Evolutionary conservation across 92 coral and sea anemone species (phyloP).

Genomic region (Porites divaricata): DNA sequence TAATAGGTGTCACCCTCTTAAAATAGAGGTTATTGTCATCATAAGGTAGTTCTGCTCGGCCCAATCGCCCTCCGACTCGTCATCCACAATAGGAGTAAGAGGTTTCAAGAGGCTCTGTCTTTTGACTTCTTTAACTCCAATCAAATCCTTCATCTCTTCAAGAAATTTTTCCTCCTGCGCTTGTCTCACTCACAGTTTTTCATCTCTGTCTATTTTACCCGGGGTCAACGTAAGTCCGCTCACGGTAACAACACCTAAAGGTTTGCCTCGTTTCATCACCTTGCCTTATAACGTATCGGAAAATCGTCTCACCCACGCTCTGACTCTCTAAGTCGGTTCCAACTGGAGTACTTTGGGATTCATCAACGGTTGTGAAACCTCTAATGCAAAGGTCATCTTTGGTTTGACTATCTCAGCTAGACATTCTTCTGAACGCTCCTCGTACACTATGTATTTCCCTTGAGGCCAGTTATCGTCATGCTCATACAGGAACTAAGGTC

Average conservation of each 20-base stretch:
- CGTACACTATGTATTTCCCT: neutral
- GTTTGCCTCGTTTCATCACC: no score
- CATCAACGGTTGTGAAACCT: neutral
- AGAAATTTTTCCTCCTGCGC: slow-evolving; percentile 39
- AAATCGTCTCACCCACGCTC: slow-evolving; percentile 26
- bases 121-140: no score
- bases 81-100: slow-evolving; percentile 16
- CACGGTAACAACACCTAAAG: no score
- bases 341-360: slow-evolving; percentile 32
- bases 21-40: no score
- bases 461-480: slow-evolving; percentile 50
- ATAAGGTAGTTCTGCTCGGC: slow-evolving; percentile 18
- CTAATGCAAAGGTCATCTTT: neutral
- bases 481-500: slow-evolving; percentile 63
- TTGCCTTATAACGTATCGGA: neutral
- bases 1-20: no score
- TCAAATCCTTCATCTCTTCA: no score
- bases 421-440: slow-evolving; percentile 23
- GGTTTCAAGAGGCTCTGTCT: no score
- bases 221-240: no score
- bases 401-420: slow-evolving; percentile 37
- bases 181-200: neutral
- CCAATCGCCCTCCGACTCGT: slow-evolving; percentile 34
- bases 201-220: no score
- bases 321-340: slow-evolving; percentile 44